A percentile compares a stretch with the other conserved stretches of the same genome.
phyloP scores from a whole-genome alignment of 2,113 vertebrate species.

The Hylia prasina region DNA sequence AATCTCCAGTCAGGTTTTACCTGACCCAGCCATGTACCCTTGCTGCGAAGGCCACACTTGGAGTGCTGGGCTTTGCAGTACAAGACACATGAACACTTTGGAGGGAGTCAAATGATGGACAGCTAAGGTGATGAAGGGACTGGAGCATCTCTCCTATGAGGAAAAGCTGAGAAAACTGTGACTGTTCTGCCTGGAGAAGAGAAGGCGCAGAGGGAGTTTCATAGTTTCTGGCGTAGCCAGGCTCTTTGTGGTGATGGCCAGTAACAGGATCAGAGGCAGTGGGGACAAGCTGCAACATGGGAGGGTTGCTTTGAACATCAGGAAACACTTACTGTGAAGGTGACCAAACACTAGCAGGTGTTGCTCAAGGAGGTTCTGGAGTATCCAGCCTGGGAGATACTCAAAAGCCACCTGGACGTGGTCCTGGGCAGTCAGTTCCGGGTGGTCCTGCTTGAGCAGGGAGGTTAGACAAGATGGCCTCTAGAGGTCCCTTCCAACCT shows the following conservation, averaged over 20 bases:
- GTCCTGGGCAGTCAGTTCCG: background rate
- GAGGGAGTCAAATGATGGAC: background rate
- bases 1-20: background rate
- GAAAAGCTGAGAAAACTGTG: background rate
- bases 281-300: background rate
- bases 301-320: background rate
- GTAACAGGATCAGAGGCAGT: background rate
- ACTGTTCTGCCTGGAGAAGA: background rate
- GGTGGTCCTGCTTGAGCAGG: background rate
- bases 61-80: background rate
- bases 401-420: background rate
- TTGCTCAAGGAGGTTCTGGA: background rate
- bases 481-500: background rate
- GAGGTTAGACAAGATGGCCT: background rate
- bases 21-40: background rate
- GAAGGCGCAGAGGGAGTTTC: background rate
- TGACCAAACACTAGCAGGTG: background rate
- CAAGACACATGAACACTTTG: background rate
- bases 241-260: background rate
- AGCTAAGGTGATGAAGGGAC: background rate
- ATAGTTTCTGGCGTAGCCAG: background rate
- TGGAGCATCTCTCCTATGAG: background rate
- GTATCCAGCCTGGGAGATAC: background rate
- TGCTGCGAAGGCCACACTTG: background rate
- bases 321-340: background rate